These are phyloP conservation scores for Taphrorychus bicolor DNA, from an alignment of 2,888 invertebrate species.

Conservation along the genomic window DNA sequence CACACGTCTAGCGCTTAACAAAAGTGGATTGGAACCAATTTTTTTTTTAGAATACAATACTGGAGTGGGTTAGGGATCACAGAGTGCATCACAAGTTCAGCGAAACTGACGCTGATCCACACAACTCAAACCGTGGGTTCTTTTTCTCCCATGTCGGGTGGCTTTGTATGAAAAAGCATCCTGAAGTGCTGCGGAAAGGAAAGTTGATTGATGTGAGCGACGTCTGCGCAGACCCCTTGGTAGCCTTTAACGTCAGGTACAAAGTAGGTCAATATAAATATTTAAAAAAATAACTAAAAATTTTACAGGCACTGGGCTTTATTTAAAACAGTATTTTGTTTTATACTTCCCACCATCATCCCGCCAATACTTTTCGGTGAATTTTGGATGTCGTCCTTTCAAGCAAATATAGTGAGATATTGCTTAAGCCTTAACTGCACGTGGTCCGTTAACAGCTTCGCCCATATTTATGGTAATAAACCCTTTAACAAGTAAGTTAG, in stretches of 20 bases:
- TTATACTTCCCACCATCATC: conserved; percentile 65
- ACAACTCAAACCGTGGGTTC: conserved; percentile 87
- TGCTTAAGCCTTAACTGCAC: conserved; percentile 79
- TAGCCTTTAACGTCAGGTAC: conserved; percentile 80
- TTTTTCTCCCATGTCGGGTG: conserved; percentile 95
- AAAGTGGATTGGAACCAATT: too few relatives aligned
- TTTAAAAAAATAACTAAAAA: background rate
- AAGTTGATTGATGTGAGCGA: conserved; percentile 84
- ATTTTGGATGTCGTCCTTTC: conserved; percentile 38
- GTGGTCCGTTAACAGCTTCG: conserved; percentile 91
- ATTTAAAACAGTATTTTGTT: conserved; percentile 64
- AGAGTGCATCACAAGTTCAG: conserved; percentile 91
- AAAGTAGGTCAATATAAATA: conserved; percentile 30
- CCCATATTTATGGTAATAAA: conserved; percentile 87
- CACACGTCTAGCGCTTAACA: too few relatives aligned
- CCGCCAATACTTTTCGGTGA: conserved; percentile 76
- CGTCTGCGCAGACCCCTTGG: conserved; percentile 69
- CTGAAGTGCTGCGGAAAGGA: conserved; percentile 80
- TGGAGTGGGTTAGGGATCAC: conserved; percentile 86
- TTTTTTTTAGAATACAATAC: conserved; percentile 72
- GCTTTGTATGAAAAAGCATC: conserved; percentile 90
- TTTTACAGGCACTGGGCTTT: conserved; percentile 54
- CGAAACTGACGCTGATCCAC: conserved; percentile 90
- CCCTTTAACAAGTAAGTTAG: conserved; percentile 78
- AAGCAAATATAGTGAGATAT: conserved; percentile 64